Evolutionary conservation across 23 tunicate genomes (phyloP).

Genomic region (Ciona savignyi): DNA sequence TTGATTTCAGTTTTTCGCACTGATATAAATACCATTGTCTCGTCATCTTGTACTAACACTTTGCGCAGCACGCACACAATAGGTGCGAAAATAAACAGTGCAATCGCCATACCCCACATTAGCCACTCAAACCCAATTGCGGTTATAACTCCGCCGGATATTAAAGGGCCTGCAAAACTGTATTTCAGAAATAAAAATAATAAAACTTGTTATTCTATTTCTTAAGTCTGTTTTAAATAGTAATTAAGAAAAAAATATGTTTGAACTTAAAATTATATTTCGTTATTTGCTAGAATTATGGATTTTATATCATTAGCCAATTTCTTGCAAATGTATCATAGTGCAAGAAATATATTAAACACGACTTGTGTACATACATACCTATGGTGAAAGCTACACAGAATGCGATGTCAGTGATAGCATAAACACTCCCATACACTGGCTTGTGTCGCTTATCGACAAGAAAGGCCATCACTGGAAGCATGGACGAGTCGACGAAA

Average conservation of each 20-base stretch:
- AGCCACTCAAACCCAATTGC: conserved; percentile 68
- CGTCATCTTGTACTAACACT: conserved; percentile 30
- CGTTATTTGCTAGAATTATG: too few relatives aligned
- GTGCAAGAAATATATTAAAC: background rate
- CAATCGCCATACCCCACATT: conserved; percentile 49
- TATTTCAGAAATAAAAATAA: too few relatives aligned
- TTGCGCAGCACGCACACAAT: conserved; percentile 50
- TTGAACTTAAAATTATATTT: too few relatives aligned
- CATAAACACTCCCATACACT: conserved; percentile 78
- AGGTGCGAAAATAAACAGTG: conserved; percentile 45
- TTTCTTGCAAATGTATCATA: background rate
- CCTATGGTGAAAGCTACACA: conserved; percentile 63
- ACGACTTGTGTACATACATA: background rate
- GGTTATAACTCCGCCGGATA: conserved; percentile 36
- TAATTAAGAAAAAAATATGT: too few relatives aligned
- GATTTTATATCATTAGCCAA: too few relatives aligned
- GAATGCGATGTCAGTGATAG: conserved; percentile 61
- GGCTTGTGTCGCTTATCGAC: conserved; percentile 73
- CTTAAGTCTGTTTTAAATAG: too few relatives aligned
- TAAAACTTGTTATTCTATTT: too few relatives aligned
- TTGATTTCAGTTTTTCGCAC: too few relatives aligned
- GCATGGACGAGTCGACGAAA: conserved; percentile 41
- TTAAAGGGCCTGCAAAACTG: conserved; percentile 69
- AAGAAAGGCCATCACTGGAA: conserved; percentile 70
- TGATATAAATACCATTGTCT: conserved; percentile 33